phyloP scores from a whole-genome alignment of 2,113 vertebrate genomes.

The Apistogramma diplotaenia region DNA sequence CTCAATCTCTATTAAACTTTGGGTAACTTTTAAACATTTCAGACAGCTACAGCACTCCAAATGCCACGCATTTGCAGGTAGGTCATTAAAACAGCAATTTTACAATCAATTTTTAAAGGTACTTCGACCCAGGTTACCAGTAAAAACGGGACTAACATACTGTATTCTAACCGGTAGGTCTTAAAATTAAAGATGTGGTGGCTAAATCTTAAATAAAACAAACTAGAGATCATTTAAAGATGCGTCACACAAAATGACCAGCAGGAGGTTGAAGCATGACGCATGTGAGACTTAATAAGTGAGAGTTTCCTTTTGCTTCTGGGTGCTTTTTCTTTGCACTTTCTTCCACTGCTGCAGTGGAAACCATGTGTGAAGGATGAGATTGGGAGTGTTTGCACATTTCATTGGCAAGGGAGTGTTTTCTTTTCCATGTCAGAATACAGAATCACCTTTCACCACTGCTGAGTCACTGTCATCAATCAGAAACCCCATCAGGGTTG shows the following conservation, averaged over 20 bases:
- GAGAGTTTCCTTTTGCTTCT: neutral
- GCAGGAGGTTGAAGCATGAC: neutral
- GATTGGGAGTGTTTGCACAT: neutral
- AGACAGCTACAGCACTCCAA: too few species aligned
- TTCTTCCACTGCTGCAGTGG: neutral
- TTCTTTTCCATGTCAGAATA: neutral
- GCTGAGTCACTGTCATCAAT: slow-evolving; percentile 22
- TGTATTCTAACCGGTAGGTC: neutral
- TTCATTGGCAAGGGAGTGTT: neutral
- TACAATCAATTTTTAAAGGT: neutral
- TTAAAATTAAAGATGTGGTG: neutral
- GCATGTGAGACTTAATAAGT: neutral
- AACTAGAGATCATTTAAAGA: neutral
- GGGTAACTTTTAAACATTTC: too few species aligned
- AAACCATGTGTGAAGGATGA: neutral
- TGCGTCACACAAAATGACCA: neutral
- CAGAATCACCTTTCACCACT: neutral
- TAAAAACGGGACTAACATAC: neutral
- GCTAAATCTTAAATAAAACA: neutral
- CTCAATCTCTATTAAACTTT: neutral
- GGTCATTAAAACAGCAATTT: slow-evolving; percentile 6
- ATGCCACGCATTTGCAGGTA: too few species aligned
- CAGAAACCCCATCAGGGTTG: neutral
- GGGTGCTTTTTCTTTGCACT: neutral
- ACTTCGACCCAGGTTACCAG: neutral